Base-by-base conservation (phyloP, 2,888 invertebrate genomes). In the Celastrina argiolus region DNA sequence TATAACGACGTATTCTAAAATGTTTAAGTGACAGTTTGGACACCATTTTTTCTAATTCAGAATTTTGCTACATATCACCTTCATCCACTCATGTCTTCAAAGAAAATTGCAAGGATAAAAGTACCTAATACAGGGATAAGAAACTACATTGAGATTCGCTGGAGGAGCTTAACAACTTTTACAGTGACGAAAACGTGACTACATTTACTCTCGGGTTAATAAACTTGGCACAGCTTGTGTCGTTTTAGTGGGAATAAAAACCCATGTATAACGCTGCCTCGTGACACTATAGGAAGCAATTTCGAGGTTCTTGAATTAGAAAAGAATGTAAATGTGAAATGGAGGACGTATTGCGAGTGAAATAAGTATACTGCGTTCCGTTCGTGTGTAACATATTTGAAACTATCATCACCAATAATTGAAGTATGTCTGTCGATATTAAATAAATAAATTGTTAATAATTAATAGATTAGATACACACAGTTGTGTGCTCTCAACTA, bases 111-210 rank as follows among this genome's bases (percentile, higher is more conserved):
- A 3, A 18, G 18, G 12, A 26, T 22, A 51, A 51, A 51, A 12
- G 22, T 51, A n/a, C n/a, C n/a, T n/a, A 26, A 51, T 26, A 26
- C 12, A 8, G 6, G 22, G 51, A 51, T 51, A 51, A 51, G 51
- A 51, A 51, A 51, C 51, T 51, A 12, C 26, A n/a, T 51, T 22
- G 26, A 26, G 26, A 51, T 51, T 51, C 14, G 51, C 51, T 16
- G 14, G 8, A 0, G 22, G 14, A 51, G 22, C 51, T 51, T 26
- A 51, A 26, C 51, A 51, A 51, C 51, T 51, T 51, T 51, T 51
- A 51, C 26, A 51, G 51, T 51, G 51, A 51, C 51, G 51, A 51
- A 51, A 22, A 51, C 51, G 51, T 51, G 51, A 51, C 51, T 14
- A 51, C 14, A 51, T 51, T 51, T 51, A 51, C 14, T 51, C 51